Evolutionary conservation across 2,797 vertebrate species (phyloP).

Genomic region (Gobionotothen gibberifrons): DNA sequence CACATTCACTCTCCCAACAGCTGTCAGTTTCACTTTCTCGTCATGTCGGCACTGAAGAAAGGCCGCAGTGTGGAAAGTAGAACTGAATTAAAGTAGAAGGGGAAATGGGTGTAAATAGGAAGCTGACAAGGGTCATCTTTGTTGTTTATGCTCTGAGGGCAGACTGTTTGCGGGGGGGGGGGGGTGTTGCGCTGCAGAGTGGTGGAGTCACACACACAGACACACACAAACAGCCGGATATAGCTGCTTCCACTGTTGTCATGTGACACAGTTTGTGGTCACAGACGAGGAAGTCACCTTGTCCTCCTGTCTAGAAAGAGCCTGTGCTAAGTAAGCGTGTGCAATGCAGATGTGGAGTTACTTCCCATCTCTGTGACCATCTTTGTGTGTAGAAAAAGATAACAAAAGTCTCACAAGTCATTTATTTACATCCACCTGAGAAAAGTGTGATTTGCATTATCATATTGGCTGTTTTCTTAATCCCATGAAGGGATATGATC

Average conservation of each 20-base stretch:
- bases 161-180: constrained; percentile 51
- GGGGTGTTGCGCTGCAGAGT: constrained; percentile 46
- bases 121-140: constrained; percentile 76
- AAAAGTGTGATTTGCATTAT: not conserved
- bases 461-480: not conserved
- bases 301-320: constrained; percentile 66
- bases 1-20: constrained; percentile 24
- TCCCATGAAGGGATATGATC: not conserved
- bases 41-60: constrained; percentile 34
- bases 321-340: constrained; percentile 32
- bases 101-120: constrained; percentile 79
- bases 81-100: constrained; percentile 70
- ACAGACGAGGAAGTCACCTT: constrained; percentile 67
- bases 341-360: constrained; percentile 28
- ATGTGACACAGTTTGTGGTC: constrained; percentile 74
- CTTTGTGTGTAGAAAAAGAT: constrained; percentile 7
- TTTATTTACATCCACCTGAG: not conserved
- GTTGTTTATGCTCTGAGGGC: constrained; percentile 67
- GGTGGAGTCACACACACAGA: constrained; percentile 21
- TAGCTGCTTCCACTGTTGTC: constrained; percentile 73
- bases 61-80: constrained; percentile 65
- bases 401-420: not conserved
- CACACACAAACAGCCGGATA: constrained; percentile 72
- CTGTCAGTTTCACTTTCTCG: constrained; percentile 67
- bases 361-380: not conserved